Percentiles rank a stretch among this genome's conserved stretches.
Evolutionary conservation across 2,113 vertebrate species (phyloP).

Genomic region (Amphiprion percula): DNA sequence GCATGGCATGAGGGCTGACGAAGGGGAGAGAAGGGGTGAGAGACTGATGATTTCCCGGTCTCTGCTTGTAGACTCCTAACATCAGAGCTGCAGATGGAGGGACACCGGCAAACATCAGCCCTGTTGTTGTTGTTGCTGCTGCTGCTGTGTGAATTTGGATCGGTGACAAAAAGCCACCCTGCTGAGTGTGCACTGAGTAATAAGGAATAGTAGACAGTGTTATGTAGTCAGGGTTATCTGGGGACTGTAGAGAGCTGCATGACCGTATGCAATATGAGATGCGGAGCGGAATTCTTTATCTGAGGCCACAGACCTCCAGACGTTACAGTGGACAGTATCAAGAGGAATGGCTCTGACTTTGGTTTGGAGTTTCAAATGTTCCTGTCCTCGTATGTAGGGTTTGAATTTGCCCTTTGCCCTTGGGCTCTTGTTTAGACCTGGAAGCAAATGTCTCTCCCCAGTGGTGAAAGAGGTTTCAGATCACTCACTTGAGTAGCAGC

Average conservation of each 20-base stretch:
- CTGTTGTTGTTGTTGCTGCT: conserved; percentile 14
- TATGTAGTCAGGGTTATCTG: conserved; percentile 44
- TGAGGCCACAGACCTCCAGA: conserved; percentile 25
- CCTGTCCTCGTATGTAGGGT: neutral
- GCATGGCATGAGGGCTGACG: conserved; percentile 32
- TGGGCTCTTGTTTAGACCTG: too few species aligned
- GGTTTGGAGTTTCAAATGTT: conserved; percentile 3
- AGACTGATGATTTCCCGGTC: neutral
- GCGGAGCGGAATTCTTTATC: conserved; percentile 46
- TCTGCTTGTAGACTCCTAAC: neutral
- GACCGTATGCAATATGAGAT: conserved; percentile 57
- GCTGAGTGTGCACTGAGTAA: conserved; percentile 50
- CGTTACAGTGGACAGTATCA: conserved; percentile 11
- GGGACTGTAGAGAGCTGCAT: conserved; percentile 34
- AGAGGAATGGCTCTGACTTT: neutral
- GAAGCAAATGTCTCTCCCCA: too few species aligned
- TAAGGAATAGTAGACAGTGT: conserved; percentile 31
- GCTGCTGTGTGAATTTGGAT: conserved; percentile 32
- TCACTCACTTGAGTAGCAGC: too few species aligned
- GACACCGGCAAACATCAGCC: conserved; percentile 6
- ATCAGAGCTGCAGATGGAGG: neutral
- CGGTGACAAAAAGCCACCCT: conserved; percentile 34
- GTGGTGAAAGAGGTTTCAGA: too few species aligned
- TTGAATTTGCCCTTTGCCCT: neutral
- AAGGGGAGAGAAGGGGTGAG: conserved; percentile 15